Evolutionary conservation across 2,888 invertebrate species (phyloP).

Genomic region (Pristionchus arcanus): DNA sequence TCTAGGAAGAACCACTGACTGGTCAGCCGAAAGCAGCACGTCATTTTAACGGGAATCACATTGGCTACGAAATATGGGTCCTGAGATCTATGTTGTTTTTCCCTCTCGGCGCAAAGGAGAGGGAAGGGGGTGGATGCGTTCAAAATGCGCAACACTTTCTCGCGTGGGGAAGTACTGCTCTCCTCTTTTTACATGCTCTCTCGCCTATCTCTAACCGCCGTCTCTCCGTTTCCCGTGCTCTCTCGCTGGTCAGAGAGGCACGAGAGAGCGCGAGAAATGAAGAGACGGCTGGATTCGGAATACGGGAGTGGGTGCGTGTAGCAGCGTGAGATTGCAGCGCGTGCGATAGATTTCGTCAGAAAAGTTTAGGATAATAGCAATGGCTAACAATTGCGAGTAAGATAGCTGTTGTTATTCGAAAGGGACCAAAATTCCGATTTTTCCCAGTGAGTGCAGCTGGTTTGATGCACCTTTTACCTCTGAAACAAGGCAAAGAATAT

Average conservation of each 20-base stretch:
- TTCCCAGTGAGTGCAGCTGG: too few relatives aligned
- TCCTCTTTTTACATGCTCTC: background rate
- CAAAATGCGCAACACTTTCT: background rate
- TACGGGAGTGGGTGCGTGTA: background rate
- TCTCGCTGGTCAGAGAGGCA: background rate
- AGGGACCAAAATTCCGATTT: too few relatives aligned
- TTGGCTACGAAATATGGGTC: background rate
- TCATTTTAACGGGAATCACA: too few relatives aligned
- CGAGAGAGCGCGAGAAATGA: background rate
- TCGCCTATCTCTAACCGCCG: background rate
- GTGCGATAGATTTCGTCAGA: background rate
- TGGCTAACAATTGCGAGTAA: too few relatives aligned
- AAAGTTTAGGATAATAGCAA: background rate
- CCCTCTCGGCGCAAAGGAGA: background rate
- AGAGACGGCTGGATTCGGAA: too few relatives aligned
- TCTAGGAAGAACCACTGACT: too few relatives aligned
- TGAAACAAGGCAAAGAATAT: too few relatives aligned
- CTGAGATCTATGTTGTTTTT: background rate
- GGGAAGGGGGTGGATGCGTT: constrained; percentile 7
- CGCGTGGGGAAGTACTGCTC: background rate
- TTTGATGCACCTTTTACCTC: too few relatives aligned
- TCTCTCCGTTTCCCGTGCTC: background rate
- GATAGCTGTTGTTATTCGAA: too few relatives aligned
- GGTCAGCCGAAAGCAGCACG: too few relatives aligned
- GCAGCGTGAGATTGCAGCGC: background rate